These are phyloP conservation scores for Hymenochirus boettgeri DNA, from an alignment of 2,113 vertebrate genomes.

Conservation along the genomic window DNA sequence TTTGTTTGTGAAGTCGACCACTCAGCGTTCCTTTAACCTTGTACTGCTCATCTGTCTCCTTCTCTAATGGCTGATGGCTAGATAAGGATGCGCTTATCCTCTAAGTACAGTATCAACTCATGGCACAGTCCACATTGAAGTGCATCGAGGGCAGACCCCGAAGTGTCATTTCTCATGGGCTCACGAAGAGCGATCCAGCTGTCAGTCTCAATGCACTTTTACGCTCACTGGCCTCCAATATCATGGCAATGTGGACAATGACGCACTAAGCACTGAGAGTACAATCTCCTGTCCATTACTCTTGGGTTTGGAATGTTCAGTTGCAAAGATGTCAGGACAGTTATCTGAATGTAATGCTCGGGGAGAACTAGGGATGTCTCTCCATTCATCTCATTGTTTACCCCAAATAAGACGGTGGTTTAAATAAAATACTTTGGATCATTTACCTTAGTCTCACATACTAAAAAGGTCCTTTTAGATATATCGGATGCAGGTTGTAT, in stretches of 20 bases:
- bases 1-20: background rate
- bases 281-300: background rate
- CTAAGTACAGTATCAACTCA: constrained; percentile 7
- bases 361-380: no score
- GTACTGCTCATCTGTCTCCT: background rate
- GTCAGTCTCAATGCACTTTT: constrained; percentile 26
- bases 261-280: background rate
- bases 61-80: background rate
- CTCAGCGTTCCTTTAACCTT: constrained; percentile 1
- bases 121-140: background rate
- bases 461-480: no score
- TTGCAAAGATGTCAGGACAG: background rate
- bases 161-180: background rate
- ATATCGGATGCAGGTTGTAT: no score
- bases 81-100: background rate
- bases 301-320: background rate
- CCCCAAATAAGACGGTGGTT: no score
- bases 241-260: background rate
- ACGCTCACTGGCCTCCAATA: constrained; percentile 4
- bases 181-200: background rate
- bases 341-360: no score
- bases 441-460: no score
- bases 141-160: background rate
- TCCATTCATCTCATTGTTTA: no score
- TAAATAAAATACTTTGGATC: no score